Base-by-base conservation (phyloP, 2,888 invertebrate species). In the Hypolimnas misippus region DNA sequence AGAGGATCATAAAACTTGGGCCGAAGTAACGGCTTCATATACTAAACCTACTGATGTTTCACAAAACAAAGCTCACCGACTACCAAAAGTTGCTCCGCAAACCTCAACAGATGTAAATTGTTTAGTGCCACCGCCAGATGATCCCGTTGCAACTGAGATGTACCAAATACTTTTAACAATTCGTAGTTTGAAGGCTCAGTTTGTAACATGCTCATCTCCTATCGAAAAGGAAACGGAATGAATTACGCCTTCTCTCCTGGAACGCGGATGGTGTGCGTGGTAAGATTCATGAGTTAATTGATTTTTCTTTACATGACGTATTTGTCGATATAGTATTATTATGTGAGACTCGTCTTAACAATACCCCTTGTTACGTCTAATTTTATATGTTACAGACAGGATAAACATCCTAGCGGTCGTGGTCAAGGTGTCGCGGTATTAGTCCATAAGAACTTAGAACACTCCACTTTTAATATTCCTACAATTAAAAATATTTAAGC, bases 211-310 rank as follows among this genome's bases (percentile, higher is more conserved):
- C 54, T 38, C 42, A 10, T 44, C 38, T 6, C 31, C 49, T 17
- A 52, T 53, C 12, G 60, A 53, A 1, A 63, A 63, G 40, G 19
- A 50, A 38, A 1, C 14, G 8, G 3, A 21, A 57, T 3, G 35
- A 35, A 35, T 17, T 61, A 62, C 46, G 52, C 49, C 29, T 64
- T 6, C 17, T 69, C 6, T 60, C 46, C 4, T 65, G 64, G 61
- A 65, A 65, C 7, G 61, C 64, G 8, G 64, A 64, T 29, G 64
- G 61, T 16, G 21, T 65, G 31, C 56, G 57, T 10, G 35, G 14
- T 29, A 60, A 64, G 56, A 25, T 25, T n/a, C n/a, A 25, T 12
- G 59, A 64, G 46, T 49, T 64, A 12, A n/a, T 25, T 16, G 40
- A 62, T 40, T 17, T 62, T 14, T 51, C 33, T 16, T 25, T 57